Evolutionary conservation across 1,140 invertebrate genomes (phyloP).

Genomic region (Lasioglossum albipes): DNA sequence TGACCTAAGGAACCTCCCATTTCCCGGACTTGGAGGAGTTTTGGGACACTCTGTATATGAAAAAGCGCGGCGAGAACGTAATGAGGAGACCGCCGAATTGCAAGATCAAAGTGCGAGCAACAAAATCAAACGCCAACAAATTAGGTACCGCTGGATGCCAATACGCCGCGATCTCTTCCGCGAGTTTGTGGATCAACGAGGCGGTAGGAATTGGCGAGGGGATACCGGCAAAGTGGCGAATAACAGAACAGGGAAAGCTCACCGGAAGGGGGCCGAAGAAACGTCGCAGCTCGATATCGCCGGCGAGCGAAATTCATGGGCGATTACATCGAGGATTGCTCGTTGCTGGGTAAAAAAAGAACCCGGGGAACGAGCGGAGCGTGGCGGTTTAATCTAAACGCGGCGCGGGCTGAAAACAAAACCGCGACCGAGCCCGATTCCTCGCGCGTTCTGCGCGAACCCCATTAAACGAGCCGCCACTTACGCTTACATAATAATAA

Average conservation of each 20-base stretch:
- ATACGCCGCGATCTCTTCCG: too few species aligned
- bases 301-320: not conserved
- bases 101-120: too few species aligned
- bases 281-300: not conserved
- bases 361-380: not conserved
- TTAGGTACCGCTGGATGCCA: too few species aligned
- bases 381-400: conserved; percentile 16
- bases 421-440: not conserved
- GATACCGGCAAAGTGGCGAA: not conserved
- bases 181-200: too few species aligned
- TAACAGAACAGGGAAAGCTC: not conserved
- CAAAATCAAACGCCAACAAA: too few species aligned
- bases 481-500: conserved; percentile 50
- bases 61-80: too few species aligned
- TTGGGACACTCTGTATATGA: too few species aligned
- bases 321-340: conserved; percentile 9
- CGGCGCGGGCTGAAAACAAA: conserved; percentile 19
- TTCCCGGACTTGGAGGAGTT: too few species aligned
- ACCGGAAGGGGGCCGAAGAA: not conserved
- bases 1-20: too few species aligned
- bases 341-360: not conserved
- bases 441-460: conserved; percentile 41
- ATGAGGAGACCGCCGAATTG: too few species aligned
- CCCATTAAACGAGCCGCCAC: conserved; percentile 48
- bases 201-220: too few species aligned